phyloP scores from a whole-genome alignment of 2,113 vertebrate species.

The Limanda limanda region DNA sequence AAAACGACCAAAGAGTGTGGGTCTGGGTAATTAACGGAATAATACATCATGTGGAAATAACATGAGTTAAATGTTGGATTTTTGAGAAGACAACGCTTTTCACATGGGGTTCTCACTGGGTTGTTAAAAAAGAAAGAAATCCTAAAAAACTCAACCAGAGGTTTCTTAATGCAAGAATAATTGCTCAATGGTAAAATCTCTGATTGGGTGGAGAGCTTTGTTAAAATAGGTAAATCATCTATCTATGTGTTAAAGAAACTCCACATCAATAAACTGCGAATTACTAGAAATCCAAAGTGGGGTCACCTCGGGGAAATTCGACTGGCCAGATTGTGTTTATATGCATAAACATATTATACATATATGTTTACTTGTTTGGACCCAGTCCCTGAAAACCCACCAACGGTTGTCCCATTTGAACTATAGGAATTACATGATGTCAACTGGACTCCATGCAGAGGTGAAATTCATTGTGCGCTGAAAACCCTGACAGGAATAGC shows the following conservation, averaged over 20 bases:
- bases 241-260: no score
- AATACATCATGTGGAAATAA: background rate
- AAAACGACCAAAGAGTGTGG: conserved; percentile 21
- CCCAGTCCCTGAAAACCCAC: no score
- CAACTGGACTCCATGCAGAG: background rate
- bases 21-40: background rate
- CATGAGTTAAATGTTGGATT: background rate
- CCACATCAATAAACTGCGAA: no score
- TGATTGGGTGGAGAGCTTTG: no score
- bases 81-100: background rate
- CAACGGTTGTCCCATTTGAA: background rate
- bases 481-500: no score
- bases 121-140: background rate
- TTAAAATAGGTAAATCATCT: no score
- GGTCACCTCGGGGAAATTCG: no score
- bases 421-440: background rate
- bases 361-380: no score
- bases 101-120: background rate
- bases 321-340: no score
- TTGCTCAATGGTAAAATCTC: background rate
- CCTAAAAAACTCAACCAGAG: background rate
- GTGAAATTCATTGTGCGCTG: background rate
- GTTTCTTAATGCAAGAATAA: background rate
- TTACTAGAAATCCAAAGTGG: no score
- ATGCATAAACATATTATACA: no score